Base-by-base conservation (phyloP, 2,888 invertebrate species). In the Atethmia centrago region DNA sequence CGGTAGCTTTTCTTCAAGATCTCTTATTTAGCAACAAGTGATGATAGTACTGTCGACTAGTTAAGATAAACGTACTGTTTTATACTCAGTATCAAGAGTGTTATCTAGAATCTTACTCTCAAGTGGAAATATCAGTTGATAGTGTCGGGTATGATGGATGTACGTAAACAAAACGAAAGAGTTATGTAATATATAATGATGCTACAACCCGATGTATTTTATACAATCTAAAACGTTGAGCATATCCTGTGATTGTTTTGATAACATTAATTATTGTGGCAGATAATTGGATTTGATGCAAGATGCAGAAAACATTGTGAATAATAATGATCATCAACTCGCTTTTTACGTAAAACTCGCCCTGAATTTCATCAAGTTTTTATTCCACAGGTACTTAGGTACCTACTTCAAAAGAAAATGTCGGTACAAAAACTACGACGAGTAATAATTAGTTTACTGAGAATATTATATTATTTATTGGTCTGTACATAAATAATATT, bases 71-170 rank as follows among this genome's bases (percentile, higher is more conserved):
- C 66, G 61, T 71, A 63, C 40, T 76, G 62, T 80, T 82, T 80
- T 82, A 84, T 84, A 84, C 71, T 55, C 62, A 55, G 59, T 71
- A 76, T 80, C 80, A 42, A 12, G 40, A 66, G 12, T 53, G 28
- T 84, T 82, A 84, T 84, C 82, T 72, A 49, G 58, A 40, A 80
- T 82, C 81, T 82, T 74, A 61, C 69, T 68, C 51, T 80, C 31
- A 62, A 84, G 84, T 82, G 81, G 84, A 76, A 84, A 84, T 61
- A 82, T 76, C 68, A 66, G 71, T 45, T 76, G 80, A 75, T 80
- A 76, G 65, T 63, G 80, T 71, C 75, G 40, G 31, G 31, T 62
- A 55, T 84, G 80, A 84, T 82, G 56, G 77, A 80, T 80, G 61
- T 64, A 49, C 59, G 81, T 71, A 83, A 76, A 84, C 82, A 80